Percentiles rank a stretch among this genome's conserved stretches.
phyloP scores from a whole-genome alignment of 2,797 vertebrate species.

The Gila robusta region DNA sequence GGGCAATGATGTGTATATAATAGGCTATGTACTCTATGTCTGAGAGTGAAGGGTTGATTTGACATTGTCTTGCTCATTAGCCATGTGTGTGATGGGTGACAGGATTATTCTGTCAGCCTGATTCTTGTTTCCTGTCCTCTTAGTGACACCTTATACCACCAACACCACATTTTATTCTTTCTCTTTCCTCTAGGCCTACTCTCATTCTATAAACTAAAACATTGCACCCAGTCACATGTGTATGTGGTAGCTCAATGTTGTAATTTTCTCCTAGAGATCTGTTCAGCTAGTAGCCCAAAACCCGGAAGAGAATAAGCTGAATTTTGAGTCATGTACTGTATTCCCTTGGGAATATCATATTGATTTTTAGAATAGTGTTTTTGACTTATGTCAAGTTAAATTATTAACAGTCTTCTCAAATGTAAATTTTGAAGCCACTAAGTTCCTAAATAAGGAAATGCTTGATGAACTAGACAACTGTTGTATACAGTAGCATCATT shows the following conservation, averaged over 20 bases:
- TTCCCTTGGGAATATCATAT: not conserved
- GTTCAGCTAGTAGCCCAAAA: not conserved
- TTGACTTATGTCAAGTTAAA: not conserved
- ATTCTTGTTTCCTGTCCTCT: slow-evolving; percentile 42
- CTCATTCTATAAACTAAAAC: not conserved
- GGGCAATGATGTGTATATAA: slow-evolving; percentile 40
- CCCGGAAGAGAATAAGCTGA: not conserved
- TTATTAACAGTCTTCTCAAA: not conserved
- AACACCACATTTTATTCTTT: not conserved
- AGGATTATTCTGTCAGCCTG: slow-evolving; percentile 49
- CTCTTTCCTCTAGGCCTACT: not conserved
- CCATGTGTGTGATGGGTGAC: slow-evolving; percentile 57
- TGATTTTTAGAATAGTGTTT: not conserved
- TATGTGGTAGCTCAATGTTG: not conserved
- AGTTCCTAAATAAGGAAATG: not conserved
- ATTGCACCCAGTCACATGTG: slow-evolving; percentile 3
- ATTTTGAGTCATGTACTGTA: no score
- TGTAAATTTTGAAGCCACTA: not conserved
- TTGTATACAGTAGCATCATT: not conserved
- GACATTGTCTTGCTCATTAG: slow-evolving; percentile 52
- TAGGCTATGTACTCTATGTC: slow-evolving; percentile 29
- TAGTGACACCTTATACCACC: slow-evolving; percentile 36
- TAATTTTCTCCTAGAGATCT: not conserved
- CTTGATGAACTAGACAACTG: no score
- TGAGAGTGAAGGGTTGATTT: slow-evolving; percentile 46